Percentiles rank a stretch among this genome's conserved stretches.
These are phyloP conservation scores for Campoplex nolae DNA, from an alignment of 2,888 invertebrate species.

Conservation along the genomic window DNA sequence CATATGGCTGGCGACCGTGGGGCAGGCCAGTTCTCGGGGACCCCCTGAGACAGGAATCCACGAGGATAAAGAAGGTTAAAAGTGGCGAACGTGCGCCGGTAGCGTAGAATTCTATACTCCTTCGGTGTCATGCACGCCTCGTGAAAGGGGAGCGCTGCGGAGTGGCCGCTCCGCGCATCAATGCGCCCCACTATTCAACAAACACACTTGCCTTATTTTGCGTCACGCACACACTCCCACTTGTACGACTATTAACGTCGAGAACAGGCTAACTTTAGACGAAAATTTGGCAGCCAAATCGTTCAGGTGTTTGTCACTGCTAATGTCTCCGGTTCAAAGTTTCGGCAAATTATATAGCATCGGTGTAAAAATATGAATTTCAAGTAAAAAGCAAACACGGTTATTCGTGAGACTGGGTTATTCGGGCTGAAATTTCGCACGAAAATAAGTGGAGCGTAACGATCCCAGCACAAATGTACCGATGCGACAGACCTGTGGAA, in stretches of 20 bases:
- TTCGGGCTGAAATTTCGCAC: not conserved
- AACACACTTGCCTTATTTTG: conserved; percentile 72
- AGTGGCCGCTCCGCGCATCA: conserved; percentile 85
- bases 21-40: conserved; percentile 84
- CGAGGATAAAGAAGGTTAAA: conserved; percentile 47
- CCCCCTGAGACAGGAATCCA: conserved; percentile 78
- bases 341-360: not conserved
- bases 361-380: not conserved
- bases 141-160: conserved; percentile 84
- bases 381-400: not conserved
- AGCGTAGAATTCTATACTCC: conserved; percentile 68
- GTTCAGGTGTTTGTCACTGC: not conserved
- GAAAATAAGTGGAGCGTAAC: not conserved
- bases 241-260: not conserved
- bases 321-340: not conserved
- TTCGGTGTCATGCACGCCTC: conserved; percentile 78
- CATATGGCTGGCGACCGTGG: conserved; percentile 76
- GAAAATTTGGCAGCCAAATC: conserved; percentile 16
- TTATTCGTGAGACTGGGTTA: not conserved
- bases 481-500: not conserved
- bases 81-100: conserved; percentile 55
- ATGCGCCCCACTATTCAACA: conserved; percentile 82
- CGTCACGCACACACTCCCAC: conserved; percentile 65
- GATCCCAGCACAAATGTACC: not conserved
- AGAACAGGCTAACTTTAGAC: conserved; percentile 12